Conservation (phyloP, 2,797 vertebrate species). For the Novumbra hubbsi region DNA sequence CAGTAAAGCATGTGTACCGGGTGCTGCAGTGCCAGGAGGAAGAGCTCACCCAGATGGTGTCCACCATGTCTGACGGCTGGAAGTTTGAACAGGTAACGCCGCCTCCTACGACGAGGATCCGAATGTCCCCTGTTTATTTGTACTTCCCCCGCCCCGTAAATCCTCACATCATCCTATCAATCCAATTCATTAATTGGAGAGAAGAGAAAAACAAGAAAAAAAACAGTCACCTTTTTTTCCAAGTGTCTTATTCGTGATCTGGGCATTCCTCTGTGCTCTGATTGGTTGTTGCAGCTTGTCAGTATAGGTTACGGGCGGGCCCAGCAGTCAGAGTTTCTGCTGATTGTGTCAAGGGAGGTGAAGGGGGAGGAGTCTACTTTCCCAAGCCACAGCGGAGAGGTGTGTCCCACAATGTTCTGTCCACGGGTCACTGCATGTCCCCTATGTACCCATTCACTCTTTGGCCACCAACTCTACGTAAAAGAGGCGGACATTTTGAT, state of each 20-base stretch:
- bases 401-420: conserved; percentile 81
- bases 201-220: background rate
- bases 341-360: conserved; percentile 95
- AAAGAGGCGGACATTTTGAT: conserved; percentile 39
- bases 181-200: conserved; percentile 38
- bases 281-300: conserved; percentile 95
- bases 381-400: conserved; percentile 90
- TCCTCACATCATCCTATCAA: conserved; percentile 58
- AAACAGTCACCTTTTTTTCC: conserved; percentile 52
- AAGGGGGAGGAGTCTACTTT: conserved; percentile 89
- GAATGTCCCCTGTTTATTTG: conserved; percentile 39
- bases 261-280: conserved; percentile 80
- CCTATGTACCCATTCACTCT: conserved; percentile 60
- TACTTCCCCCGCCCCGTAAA: conserved; percentile 59
- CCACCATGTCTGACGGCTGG: conserved; percentile 97
- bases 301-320: conserved; percentile 92
- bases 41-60: conserved; percentile 98
- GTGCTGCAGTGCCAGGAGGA: conserved; percentile 97
- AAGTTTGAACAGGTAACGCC: conserved; percentile 92
- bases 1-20: conserved; percentile 95
- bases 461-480: conserved; percentile 49
- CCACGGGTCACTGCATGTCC: conserved; percentile 81
- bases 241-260: conserved; percentile 54
- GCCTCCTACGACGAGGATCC: background rate
- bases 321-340: conserved; percentile 96